These are phyloP conservation scores for Holacanthus passer DNA, from an alignment of 2,113 vertebrate genomes.

Conservation along the genomic window DNA sequence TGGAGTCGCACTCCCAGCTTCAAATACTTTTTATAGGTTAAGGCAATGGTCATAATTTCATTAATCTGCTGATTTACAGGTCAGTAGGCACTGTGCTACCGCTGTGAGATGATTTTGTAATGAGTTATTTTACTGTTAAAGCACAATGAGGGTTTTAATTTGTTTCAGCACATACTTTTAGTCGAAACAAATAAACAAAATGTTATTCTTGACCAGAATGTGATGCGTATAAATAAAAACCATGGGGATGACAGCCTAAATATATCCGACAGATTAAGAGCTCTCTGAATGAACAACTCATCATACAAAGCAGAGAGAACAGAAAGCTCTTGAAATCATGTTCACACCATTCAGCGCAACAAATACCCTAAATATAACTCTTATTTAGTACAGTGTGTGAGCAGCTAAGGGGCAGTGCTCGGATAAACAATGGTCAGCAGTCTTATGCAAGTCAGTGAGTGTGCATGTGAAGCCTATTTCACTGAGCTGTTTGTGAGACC, in stretches of 20 bases:
- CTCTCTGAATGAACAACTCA: not conserved
- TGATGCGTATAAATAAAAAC: not conserved
- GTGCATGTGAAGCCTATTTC: slow-evolving; percentile 19
- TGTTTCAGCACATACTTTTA: not conserved
- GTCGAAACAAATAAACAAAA: slow-evolving; percentile 2
- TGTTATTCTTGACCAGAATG: not conserved
- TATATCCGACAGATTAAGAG: slow-evolving; percentile 21
- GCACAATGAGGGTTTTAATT: not conserved
- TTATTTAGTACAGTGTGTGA: slow-evolving; percentile 28
- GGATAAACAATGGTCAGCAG: slow-evolving; percentile 56
- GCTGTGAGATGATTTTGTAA: not conserved
- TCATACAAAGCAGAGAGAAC: slow-evolving; percentile 10
- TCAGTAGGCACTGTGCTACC: too few species aligned
- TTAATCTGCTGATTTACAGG: not conserved
- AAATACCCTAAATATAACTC: slow-evolving; percentile 33
- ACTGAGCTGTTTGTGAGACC: slow-evolving; percentile 37
- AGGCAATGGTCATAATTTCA: not conserved
- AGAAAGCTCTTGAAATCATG: slow-evolving; percentile 23
- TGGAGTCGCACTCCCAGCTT: not conserved
- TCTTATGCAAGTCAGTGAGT: slow-evolving; percentile 25
- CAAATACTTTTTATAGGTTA: not conserved
- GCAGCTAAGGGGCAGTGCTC: slow-evolving; percentile 14
- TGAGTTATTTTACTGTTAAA: not conserved
- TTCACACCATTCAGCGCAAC: slow-evolving; percentile 9
- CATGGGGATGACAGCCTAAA: not conserved